Conservation (phyloP, 2,888 invertebrate genomes). For the Phalera bucephala region DNA sequence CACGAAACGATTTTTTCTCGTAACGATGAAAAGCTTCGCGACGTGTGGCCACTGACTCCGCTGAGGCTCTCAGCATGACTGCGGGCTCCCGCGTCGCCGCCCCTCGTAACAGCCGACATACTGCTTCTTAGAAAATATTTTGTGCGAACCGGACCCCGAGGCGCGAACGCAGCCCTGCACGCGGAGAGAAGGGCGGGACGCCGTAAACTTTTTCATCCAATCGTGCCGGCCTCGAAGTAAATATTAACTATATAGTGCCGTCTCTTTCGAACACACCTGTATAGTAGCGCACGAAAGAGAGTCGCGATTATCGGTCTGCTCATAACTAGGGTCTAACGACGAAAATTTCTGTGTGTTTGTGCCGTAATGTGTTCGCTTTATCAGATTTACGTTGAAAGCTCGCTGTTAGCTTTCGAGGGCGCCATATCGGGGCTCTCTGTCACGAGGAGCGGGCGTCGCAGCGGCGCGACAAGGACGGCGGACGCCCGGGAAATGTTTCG, state of each 20-base stretch:
- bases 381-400: conserved; percentile 82
- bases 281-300: conserved; percentile 36
- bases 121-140: conserved; percentile 75
- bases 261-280: conserved; percentile 45
- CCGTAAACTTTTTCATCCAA: conserved; percentile 72
- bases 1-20: conserved; percentile 71
- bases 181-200: conserved; percentile 67
- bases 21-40: conserved; percentile 69
- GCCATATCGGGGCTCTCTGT: conserved; percentile 55
- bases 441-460: conserved; percentile 14
- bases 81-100: conserved; percentile 80
- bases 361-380: conserved; percentile 78
- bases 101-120: conserved; percentile 75
- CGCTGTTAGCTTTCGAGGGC: conserved; percentile 74
- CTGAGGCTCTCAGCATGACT: conserved; percentile 82
- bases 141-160: conserved; percentile 52
- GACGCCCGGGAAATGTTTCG: conserved; percentile 69
- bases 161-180: conserved; percentile 72
- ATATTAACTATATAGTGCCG: conserved; percentile 24
- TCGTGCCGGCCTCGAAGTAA: conserved; percentile 42
- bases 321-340: conserved; percentile 53
- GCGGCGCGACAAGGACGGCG: conserved; percentile 47
- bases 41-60: conserved; percentile 77
- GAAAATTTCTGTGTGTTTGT: conserved; percentile 77
- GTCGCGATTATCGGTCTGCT: conserved; percentile 31